Evolutionary conservation across 2,888 invertebrate species (phyloP).

Genomic region (Drosophila prostipennis): DNA sequence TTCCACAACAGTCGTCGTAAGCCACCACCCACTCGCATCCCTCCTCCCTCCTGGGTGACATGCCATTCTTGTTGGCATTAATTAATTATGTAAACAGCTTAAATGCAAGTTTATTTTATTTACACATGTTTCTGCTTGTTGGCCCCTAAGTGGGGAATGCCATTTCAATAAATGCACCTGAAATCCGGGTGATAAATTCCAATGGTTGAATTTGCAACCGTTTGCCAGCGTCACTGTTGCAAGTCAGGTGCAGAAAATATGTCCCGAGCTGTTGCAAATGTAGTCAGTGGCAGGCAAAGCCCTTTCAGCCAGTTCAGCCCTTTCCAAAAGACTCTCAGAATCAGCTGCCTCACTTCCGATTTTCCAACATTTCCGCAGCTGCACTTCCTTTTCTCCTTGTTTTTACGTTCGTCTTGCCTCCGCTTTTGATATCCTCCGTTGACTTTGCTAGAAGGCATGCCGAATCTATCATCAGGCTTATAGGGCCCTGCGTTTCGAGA

Average conservation of each 20-base stretch:
- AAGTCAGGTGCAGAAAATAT: not conserved
- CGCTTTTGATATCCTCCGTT: conserved; percentile 14
- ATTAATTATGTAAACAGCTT: conserved; percentile 78
- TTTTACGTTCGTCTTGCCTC: conserved; percentile 6
- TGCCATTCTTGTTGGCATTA: conserved; percentile 60
- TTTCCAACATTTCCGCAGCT: conserved; percentile 48
- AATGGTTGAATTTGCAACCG: not conserved
- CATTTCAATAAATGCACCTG: conserved; percentile 53
- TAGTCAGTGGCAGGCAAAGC: conserved; percentile 28
- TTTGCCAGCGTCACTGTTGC: conserved; percentile 4
- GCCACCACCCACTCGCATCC: conserved; percentile 5
- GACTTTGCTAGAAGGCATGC: conserved; percentile 4
- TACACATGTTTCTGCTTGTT: conserved; percentile 68
- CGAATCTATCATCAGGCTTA: conserved; percentile 13
- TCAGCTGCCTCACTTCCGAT: conserved; percentile 51
- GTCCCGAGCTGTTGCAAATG: conserved; percentile 1
- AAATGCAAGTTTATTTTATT: conserved; percentile 76
- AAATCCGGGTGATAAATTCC: conserved; percentile 5
- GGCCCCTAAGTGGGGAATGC: conserved; percentile 19
- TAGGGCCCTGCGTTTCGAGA: not conserved
- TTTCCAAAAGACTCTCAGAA: conserved; percentile 14
- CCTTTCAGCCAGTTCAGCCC: conserved; percentile 12
- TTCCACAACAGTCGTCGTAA: conserved; percentile 38
- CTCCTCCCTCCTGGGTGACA: not conserved
- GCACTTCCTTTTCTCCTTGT: conserved; percentile 13